A percentile compares a stretch with the other conserved stretches of the same genome.
Evolutionary conservation across 2,888 invertebrate species (phyloP).

Genomic region (Philereme transversata): DNA sequence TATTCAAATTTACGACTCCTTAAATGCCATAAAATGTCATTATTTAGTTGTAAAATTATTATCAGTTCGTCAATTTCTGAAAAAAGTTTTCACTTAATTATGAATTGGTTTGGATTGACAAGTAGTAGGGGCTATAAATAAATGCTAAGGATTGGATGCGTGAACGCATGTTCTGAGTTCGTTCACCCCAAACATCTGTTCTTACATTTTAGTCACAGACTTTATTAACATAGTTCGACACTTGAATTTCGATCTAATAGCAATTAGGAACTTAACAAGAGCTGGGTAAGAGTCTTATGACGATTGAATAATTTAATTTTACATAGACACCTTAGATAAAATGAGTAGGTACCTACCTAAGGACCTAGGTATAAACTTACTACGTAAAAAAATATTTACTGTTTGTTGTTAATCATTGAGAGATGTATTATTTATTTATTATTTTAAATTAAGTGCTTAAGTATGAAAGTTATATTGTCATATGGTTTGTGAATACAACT

Average conservation of each 20-base stretch:
- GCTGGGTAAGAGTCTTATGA: too few relatives aligned
- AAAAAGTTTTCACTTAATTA: slow-evolving; percentile 27
- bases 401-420: too few relatives aligned
- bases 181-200: slow-evolving; percentile 80
- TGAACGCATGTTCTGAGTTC: slow-evolving; percentile 60
- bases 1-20: slow-evolving; percentile 32
- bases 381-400: too few relatives aligned
- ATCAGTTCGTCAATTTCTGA: slow-evolving; percentile 30
- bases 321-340: too few relatives aligned
- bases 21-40: slow-evolving; percentile 35
- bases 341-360: too few relatives aligned
- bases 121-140: slow-evolving; percentile 60
- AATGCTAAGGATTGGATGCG: slow-evolving; percentile 46
- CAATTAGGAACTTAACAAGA: slow-evolving; percentile 5
- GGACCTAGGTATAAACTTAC: too few relatives aligned
- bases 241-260: slow-evolving; percentile 50
- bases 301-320: too few relatives aligned
- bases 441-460: too few relatives aligned
- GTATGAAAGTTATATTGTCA: too few relatives aligned
- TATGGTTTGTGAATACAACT: too few relatives aligned
- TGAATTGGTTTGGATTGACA: slow-evolving; percentile 44
- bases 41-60: slow-evolving; percentile 33
- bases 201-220: slow-evolving; percentile 71
- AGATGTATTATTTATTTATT: too few relatives aligned
- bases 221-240: slow-evolving; percentile 58